Base-by-base conservation (phyloP, 2,797 vertebrate species). In the Rhynchotus rufescens region DNA sequence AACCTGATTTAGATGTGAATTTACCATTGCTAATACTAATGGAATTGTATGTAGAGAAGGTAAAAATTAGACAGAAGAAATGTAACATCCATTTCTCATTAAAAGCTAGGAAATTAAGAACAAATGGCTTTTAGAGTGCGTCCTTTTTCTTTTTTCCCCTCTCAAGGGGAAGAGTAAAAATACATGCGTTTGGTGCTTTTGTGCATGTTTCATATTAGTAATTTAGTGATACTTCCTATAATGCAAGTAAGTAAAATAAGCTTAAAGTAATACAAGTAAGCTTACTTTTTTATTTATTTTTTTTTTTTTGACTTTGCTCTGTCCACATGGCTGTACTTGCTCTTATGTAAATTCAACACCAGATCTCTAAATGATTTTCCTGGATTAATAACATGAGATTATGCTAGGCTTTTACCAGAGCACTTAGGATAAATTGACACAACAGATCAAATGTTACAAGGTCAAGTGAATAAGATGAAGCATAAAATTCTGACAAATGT, bases 261-360 rank as follows among this genome's bases (percentile, higher is more conserved):
- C 10, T 87, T 88, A 52, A 47, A 12, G 47, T 47, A 47, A 47
- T 47, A 47, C 47, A 47, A 47, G 45, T 47, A 47, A 47, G 45
- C 20, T 47, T 21, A 44, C 17, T 44, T 19, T 47, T 45, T 45
- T 45, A 45, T 45, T 45, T 45, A 45, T 44, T 44, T 17, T 44
- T 17, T 16, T 44, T 44, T 44, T 84, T 45, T 79, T 61, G 15
- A 57, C 32, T 78, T 93, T 21, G 10, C 30, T 88, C 42, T 89
- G 59, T 77, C 86, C 90, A 54, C n/a, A 82, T 9, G 10, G 10
- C 32, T 84, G n/a, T 51, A 71, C 56, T 66, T 83, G 65, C 28
- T 69, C 26, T 60, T 82, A 84, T 25, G 30, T 86, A 94, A 93
- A 94, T 94, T 82, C 56, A 80, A 14, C 19, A 64, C 76, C 36